Conservation (phyloP, 2,113 vertebrate genomes). For the Pampusana beccarii region DNA sequence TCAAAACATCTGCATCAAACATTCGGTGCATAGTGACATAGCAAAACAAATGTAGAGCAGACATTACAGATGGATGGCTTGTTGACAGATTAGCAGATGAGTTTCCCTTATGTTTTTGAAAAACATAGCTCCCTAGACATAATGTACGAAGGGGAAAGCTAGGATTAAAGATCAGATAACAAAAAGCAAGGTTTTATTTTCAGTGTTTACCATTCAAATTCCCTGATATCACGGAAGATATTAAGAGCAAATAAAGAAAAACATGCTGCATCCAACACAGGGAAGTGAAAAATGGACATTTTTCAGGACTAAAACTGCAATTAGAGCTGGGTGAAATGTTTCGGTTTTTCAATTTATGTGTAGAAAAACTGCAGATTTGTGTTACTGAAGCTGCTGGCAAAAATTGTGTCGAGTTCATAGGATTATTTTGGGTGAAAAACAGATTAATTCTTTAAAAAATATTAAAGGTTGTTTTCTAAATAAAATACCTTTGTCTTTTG, state of each 20-base stretch:
- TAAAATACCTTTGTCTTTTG: neutral
- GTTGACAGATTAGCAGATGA: conserved; percentile 65
- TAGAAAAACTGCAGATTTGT: neutral
- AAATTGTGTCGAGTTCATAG: conserved; percentile 3
- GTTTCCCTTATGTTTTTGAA: conserved; percentile 46
- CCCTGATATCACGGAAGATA: neutral
- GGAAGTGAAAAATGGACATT: neutral
- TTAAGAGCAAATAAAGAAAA: neutral
- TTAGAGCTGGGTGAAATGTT: neutral
- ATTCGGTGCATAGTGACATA: conserved; percentile 6
- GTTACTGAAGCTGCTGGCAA: conserved; percentile 29
- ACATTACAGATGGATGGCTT: conserved; percentile 34
- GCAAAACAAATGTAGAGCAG: conserved; percentile 46
- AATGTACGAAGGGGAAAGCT: neutral
- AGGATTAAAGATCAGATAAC: conserved; percentile 43
- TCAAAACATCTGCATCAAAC: conserved; percentile 55
- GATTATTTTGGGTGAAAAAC: conserved; percentile 28
- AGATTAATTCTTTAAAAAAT: neutral
- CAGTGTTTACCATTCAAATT: conserved; percentile 31
- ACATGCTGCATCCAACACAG: neutral
- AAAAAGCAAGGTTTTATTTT: conserved; percentile 27
- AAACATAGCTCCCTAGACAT: conserved; percentile 34
- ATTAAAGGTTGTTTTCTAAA: conserved; percentile 25
- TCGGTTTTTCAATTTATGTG: neutral
- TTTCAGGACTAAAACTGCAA: neutral